These are phyloP conservation scores for Rhinophrynus dorsalis DNA, from an alignment of 2,797 vertebrate species.

Conservation along the genomic window DNA sequence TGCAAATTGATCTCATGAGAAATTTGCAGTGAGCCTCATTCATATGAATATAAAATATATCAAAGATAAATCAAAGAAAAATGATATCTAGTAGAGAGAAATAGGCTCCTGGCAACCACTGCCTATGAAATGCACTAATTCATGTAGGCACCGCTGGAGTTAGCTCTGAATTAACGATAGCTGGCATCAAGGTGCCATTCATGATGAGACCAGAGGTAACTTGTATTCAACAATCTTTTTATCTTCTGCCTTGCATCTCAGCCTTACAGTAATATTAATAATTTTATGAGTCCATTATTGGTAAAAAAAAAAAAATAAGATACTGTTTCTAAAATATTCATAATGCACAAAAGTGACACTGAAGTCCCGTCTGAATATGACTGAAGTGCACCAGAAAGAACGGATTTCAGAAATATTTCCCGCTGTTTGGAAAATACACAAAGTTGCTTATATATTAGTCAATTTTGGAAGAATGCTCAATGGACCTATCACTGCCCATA, in stretches of 20 bases:
- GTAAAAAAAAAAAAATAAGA: conserved; percentile 15
- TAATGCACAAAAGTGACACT: conserved; percentile 15
- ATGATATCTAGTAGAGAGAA: conserved; percentile 54
- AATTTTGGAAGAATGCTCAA: conserved; percentile 8
- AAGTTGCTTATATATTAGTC: background rate
- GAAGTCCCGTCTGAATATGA: background rate
- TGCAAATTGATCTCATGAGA: conserved; percentile 69
- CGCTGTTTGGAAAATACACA: conserved; percentile 7
- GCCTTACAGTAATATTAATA: conserved; percentile 27
- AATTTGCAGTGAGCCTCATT: conserved; percentile 58
- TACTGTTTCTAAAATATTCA: conserved; percentile 2
- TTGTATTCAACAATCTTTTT: conserved; percentile 9
- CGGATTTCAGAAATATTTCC: background rate
- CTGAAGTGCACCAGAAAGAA: too few relatives aligned
- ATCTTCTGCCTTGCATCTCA: conserved; percentile 28
- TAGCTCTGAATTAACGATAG: conserved; percentile 19
- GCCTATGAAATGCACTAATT: conserved; percentile 50
- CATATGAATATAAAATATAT: conserved; percentile 53
- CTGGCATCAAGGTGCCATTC: conserved; percentile 31
- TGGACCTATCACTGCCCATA: background rate
- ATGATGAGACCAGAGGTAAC: conserved; percentile 2
- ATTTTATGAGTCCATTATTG: conserved; percentile 13
- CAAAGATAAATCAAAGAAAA: conserved; percentile 64
- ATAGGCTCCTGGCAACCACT: conserved; percentile 44
- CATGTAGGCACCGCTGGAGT: conserved; percentile 24